A percentile compares a stretch with the other conserved stretches of the same genome.
These are phyloP conservation scores for Simalia tracyae DNA, from an alignment of 2,797 vertebrate species.

Conservation along the genomic window DNA sequence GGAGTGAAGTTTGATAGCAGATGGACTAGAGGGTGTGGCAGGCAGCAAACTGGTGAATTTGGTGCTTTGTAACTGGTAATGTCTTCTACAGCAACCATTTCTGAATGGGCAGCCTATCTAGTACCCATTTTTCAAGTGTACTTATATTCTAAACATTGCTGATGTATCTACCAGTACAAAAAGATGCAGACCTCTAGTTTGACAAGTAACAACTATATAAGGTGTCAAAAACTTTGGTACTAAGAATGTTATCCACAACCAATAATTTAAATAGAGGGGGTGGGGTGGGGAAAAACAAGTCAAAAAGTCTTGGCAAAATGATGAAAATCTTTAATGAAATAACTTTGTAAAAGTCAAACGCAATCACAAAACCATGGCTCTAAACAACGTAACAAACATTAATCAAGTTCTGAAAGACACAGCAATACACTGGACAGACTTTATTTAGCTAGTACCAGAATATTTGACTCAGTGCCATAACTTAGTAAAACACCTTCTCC, in stretches of 20 bases:
- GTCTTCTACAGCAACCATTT: background rate
- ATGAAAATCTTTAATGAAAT: slow-evolving; percentile 78
- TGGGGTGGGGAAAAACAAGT: background rate
- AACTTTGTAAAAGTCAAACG: slow-evolving; percentile 52
- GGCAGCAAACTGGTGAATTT: background rate
- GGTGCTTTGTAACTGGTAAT: background rate
- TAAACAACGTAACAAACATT: slow-evolving; percentile 68
- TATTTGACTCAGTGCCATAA: slow-evolving; percentile 45
- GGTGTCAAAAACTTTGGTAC: background rate
- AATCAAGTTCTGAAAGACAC: slow-evolving; percentile 55
- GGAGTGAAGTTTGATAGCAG: background rate
- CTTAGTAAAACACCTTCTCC: slow-evolving; percentile 47
- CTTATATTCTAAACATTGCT: background rate
- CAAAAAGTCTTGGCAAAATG: slow-evolving; percentile 61
- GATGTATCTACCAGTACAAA: background rate
- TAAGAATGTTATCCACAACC: background rate
- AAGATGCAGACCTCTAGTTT: background rate
- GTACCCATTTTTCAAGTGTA: background rate
- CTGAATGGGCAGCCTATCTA: background rate
- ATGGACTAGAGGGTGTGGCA: background rate
- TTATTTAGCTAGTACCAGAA: slow-evolving; percentile 51
- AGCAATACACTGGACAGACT: slow-evolving; percentile 55
- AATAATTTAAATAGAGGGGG: background rate
- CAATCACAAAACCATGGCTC: slow-evolving; percentile 68
- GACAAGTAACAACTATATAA: background rate